phyloP scores from a whole-genome alignment of 2,113 vertebrate species.

The Tragelaphus scriptus region DNA sequence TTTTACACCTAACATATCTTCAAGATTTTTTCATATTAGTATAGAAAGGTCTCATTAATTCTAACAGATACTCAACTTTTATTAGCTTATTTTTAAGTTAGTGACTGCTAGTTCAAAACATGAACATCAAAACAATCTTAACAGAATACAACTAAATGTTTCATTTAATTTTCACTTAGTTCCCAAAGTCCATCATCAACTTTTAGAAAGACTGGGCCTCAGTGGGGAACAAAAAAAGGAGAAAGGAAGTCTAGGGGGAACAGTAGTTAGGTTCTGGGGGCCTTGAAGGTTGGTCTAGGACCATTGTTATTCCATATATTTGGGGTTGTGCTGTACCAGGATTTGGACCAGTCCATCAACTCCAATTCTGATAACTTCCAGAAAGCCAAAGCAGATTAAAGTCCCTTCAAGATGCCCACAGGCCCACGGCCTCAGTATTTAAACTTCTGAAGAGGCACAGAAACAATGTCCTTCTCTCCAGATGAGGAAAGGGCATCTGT shows the following conservation, averaged over 20 bases:
- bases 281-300: not conserved
- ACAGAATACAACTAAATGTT: not conserved
- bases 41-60: not conserved
- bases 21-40: not conserved
- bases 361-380: not conserved
- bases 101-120: conserved; percentile 2
- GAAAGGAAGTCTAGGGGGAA: not conserved
- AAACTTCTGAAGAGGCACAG: not conserved
- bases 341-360: not conserved
- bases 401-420: not conserved
- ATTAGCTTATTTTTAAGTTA: not conserved
- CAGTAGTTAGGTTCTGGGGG: not conserved
- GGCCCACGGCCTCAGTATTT: not conserved
- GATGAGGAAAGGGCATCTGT: not conserved
- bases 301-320: not conserved
- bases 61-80: not conserved
- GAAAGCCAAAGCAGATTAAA: not conserved
- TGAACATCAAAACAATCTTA: not conserved
- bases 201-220: not conserved
- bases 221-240: not conserved
- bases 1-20: not conserved
- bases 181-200: not conserved
- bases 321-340: not conserved
- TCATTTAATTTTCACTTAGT: not conserved
- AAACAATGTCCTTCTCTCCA: not conserved